phyloP scores from a whole-genome alignment of 2,113 vertebrate species.

The Phrynosoma platyrhinos region DNA sequence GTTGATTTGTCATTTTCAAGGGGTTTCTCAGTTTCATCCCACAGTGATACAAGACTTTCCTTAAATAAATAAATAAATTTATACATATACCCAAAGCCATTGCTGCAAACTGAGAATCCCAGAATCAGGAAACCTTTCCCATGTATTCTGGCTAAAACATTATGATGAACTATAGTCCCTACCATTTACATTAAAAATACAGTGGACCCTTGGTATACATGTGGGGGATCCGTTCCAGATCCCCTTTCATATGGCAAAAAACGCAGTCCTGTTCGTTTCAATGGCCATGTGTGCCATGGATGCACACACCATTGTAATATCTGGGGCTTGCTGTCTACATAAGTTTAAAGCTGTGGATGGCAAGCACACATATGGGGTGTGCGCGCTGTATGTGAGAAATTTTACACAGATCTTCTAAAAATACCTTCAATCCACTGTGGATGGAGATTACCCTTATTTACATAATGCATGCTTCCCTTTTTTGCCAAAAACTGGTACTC shows the following conservation, averaged over 20 bases:
- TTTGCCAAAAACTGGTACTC: too few relatives aligned
- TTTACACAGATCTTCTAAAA: conserved; percentile 1
- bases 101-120: neutral
- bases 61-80: conserved; percentile 59
- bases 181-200: neutral
- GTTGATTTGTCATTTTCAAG: conserved; percentile 61
- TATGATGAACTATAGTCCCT: conserved; percentile 2
- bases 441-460: conserved; percentile 1
- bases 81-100: neutral
- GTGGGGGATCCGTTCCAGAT: too few relatives aligned
- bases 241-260: too few relatives aligned
- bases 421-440: conserved; percentile 42
- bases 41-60: conserved; percentile 89
- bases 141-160: neutral
- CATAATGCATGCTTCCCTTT: too few relatives aligned
- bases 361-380: too few relatives aligned
- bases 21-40: conserved; percentile 83
- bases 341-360: too few relatives aligned
- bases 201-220: too few relatives aligned
- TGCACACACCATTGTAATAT: too few relatives aligned
- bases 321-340: too few relatives aligned
- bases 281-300: too few relatives aligned
- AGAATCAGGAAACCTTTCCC: neutral
- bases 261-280: too few relatives aligned
- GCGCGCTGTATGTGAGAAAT: neutral